These are phyloP conservation scores for Nemapogon koenigi DNA, from an alignment of 2,888 invertebrate species.

Conservation along the genomic window DNA sequence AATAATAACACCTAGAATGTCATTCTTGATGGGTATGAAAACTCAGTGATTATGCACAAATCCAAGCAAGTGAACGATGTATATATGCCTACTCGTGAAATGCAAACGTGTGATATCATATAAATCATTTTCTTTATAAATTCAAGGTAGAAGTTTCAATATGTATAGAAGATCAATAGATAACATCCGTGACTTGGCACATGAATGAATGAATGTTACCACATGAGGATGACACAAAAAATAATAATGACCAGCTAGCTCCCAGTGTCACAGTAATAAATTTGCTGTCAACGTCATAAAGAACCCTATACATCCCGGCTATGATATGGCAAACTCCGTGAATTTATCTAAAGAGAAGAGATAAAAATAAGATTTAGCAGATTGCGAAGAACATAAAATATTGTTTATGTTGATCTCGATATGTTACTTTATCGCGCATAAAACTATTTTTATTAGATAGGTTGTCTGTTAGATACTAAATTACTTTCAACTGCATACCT, in stretches of 20 bases:
- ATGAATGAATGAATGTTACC: conserved; percentile 21
- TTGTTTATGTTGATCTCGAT: conserved; percentile 52
- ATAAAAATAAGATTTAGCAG: conserved; percentile 55
- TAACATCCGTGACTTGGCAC: conserved; percentile 16
- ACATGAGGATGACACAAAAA: conserved; percentile 27
- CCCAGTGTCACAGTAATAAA: conserved; percentile 33
- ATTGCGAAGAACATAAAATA: conserved; percentile 53
- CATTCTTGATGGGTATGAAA: too few relatives aligned
- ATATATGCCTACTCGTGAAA: too few relatives aligned
- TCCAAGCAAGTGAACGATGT: too few relatives aligned
- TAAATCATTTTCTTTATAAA: too few relatives aligned
- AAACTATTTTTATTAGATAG: conserved; percentile 32
- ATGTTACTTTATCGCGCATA: conserved; percentile 51
- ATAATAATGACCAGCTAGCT: conserved; percentile 26
- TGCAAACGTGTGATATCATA: too few relatives aligned
- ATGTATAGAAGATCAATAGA: conserved; percentile 19
- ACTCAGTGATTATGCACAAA: too few relatives aligned
- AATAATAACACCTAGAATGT: too few relatives aligned
- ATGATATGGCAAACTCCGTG: conserved; percentile 16
- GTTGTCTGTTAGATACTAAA: background rate
- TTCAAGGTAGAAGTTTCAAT: too few relatives aligned
- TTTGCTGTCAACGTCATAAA: conserved; percentile 36
- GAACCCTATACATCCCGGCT: conserved; percentile 20
- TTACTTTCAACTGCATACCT: too few relatives aligned
- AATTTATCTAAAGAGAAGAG: conserved; percentile 20